phyloP scores from a whole-genome alignment of 2,113 vertebrate species.

The Tetraodon nigroviridis region DNA sequence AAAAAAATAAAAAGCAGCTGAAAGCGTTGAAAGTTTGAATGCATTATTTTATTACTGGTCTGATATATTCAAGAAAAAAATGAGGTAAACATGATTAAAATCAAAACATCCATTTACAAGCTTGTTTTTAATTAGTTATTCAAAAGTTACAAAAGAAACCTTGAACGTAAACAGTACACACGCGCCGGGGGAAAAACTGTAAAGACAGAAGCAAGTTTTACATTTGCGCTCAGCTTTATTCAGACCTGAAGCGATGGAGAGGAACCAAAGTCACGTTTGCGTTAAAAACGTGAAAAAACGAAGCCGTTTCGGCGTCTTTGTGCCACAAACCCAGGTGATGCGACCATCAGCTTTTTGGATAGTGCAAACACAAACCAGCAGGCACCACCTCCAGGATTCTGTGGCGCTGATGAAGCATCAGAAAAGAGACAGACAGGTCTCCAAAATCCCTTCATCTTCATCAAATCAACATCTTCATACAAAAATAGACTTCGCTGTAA shows the following conservation, averaged over 20 bases:
- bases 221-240: too few species aligned
- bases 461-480: slow-evolving; percentile 7
- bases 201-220: too few species aligned
- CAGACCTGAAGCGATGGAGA: too few species aligned
- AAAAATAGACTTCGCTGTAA: slow-evolving; percentile 40
- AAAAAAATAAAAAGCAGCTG: neutral
- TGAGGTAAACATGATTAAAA: slow-evolving; percentile 82
- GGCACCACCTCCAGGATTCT: slow-evolving; percentile 7
- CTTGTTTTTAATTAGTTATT: slow-evolving; percentile 70
- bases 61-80: slow-evolving; percentile 80
- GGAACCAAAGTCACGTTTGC: too few species aligned
- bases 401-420: neutral
- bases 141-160: slow-evolving; percentile 58
- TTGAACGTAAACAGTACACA: slow-evolving; percentile 78
- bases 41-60: slow-evolving; percentile 80
- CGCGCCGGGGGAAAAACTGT: slow-evolving; percentile 32
- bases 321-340: too few species aligned
- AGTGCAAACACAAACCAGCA: neutral
- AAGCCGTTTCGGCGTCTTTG: too few species aligned
- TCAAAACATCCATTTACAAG: slow-evolving; percentile 79
- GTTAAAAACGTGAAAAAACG: too few species aligned
- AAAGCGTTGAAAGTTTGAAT: slow-evolving; percentile 35
- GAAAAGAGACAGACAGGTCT: slow-evolving; percentile 5
- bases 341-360: neutral
- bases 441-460: slow-evolving; percentile 9